Evolutionary conservation across 2,888 invertebrate species (phyloP).

Genomic region (Pinctada fucata): DNA sequence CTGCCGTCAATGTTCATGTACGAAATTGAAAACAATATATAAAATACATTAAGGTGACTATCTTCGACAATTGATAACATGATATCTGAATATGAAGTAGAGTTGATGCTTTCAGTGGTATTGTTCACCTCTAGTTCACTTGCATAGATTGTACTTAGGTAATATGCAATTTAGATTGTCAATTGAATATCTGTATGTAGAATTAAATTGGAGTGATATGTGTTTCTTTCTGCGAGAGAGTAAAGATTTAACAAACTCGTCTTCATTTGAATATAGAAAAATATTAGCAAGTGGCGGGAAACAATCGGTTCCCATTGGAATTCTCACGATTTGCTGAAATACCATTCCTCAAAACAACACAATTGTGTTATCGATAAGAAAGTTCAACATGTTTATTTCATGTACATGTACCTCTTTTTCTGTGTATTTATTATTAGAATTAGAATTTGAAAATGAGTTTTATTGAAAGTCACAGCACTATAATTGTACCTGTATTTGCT

Average conservation of each 20-base stretch:
- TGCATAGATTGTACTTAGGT: neutral
- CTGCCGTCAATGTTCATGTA: too few species aligned
- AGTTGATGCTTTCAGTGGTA: neutral
- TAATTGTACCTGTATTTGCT: too few species aligned
- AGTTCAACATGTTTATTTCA: neutral
- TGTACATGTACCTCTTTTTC: too few species aligned
- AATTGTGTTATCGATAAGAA: neutral
- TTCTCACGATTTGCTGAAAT: neutral
- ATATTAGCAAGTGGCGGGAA: neutral
- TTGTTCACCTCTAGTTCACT: neutral
- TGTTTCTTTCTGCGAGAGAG: neutral
- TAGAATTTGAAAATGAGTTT: too few species aligned
- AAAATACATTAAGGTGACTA: too few species aligned
- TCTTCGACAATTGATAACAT: neutral
- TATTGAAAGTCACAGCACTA: too few species aligned
- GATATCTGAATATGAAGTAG: neutral
- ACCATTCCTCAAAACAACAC: neutral
- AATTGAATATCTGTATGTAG: neutral
- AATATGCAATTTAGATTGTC: neutral
- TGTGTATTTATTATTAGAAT: too few species aligned
- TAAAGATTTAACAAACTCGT: neutral
- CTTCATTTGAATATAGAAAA: neutral
- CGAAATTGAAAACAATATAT: too few species aligned
- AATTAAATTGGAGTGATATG: neutral
- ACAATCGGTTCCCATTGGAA: neutral